Evolutionary conservation across 1,140 invertebrate genomes (phyloP).

Genomic region (Bicyclus anynana): DNA sequence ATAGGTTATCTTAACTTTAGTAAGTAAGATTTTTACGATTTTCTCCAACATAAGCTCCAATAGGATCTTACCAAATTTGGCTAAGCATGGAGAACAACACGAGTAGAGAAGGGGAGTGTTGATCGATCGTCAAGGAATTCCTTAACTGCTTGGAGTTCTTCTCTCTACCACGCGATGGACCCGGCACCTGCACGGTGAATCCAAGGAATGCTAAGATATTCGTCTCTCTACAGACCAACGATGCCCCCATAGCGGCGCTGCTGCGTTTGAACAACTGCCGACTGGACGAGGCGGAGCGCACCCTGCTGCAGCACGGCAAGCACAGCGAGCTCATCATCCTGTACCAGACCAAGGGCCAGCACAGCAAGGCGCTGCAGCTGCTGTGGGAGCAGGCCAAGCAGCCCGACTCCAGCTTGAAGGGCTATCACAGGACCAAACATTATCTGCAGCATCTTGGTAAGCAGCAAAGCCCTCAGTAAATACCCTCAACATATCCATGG

Average conservation of each 20-base stretch:
- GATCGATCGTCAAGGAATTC: no score
- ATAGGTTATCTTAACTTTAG: no score
- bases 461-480: no score
- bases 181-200: no score
- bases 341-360: constrained; percentile 95
- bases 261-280: constrained; percentile 97
- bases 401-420: constrained; percentile 87
- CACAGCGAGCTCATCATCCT: constrained; percentile 96
- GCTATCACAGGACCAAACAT: constrained; percentile 89
- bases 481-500: no score
- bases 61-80: no score
- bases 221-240: constrained; percentile 87
- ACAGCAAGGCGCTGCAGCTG: constrained; percentile 94
- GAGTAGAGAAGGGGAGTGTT: no score
- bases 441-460: constrained; percentile 95
- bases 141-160: not conserved
- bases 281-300: constrained; percentile 94
- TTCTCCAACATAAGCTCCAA: no score
- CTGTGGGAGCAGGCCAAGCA: constrained; percentile 88
- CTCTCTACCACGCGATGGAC: no score
- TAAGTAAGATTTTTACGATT: no score
- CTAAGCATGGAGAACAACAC: no score
- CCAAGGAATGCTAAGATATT: not conserved
- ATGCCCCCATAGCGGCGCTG: constrained; percentile 93
- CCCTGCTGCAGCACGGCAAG: constrained; percentile 91